Percentiles rank a stretch among this genome's conserved stretches.
Evolutionary conservation across 2,888 invertebrate species (phyloP).

Genomic region (Mallateleia sp.): DNA sequence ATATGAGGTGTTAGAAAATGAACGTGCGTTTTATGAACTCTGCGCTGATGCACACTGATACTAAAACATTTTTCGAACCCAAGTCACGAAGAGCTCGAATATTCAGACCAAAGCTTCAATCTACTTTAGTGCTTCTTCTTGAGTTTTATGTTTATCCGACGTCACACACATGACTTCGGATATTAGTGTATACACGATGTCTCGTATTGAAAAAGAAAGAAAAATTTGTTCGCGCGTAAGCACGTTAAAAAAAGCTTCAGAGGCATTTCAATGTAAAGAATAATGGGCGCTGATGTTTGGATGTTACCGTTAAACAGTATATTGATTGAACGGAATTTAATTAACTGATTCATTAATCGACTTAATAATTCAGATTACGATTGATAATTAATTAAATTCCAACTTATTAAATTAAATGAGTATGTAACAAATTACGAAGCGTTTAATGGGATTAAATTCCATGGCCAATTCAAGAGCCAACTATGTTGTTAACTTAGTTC

Average conservation of each 20-base stretch:
- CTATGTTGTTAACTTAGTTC: no score
- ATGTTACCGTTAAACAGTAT: neutral
- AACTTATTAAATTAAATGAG: no score
- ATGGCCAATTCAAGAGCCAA: no score
- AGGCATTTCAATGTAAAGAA: neutral
- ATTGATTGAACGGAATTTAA: neutral
- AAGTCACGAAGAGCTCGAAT: constrained; percentile 72
- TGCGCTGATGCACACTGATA: constrained; percentile 43
- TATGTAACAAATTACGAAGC: no score
- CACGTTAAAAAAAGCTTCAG: constrained; percentile 22
- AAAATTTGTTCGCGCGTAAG: constrained; percentile 11
- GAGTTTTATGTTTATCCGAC: constrained; percentile 72
- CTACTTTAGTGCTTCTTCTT: constrained; percentile 76
- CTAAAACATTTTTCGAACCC: constrained; percentile 64
- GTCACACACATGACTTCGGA: constrained; percentile 44
- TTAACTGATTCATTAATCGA: no score
- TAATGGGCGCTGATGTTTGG: neutral
- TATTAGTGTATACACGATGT: constrained; percentile 47
- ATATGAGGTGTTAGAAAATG: constrained; percentile 51
- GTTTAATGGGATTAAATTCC: no score
- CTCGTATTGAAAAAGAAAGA: constrained; percentile 23
- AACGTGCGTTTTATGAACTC: constrained; percentile 60
- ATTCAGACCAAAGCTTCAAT: constrained; percentile 79
- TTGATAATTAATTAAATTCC: no score
- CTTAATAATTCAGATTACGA: no score